Base-by-base conservation (phyloP, 2,797 vertebrate species). In the Trichosurus vulpecula region DNA sequence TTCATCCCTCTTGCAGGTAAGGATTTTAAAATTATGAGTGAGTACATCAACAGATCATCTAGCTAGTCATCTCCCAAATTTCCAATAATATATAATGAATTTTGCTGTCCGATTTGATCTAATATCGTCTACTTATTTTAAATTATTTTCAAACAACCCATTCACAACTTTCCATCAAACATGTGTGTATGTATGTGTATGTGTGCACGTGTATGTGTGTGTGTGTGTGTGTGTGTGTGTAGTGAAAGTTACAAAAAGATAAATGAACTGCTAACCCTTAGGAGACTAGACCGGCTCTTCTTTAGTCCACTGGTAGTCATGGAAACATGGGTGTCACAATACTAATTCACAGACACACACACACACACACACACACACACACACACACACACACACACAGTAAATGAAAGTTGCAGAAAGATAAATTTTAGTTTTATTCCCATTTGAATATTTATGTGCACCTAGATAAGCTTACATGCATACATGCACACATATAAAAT, bases 1-100 rank as follows among this genome's bases (percentile, higher is more conserved):
- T 0, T 98, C 98, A 29, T 98, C 98, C 95, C 92, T 99, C 56
- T 29, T 99, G 29, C 99, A 99, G 99, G 99, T 99, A 96, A 99
- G 99, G 89, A 66, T 47, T 94, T 95, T 91, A 52, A 93, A 53
- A 87, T 31, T 52, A 91, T 61, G 11, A 52, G 91, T 61, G 11
- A 52, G 90, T 0, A 47, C 27, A 0, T 91, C 55, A 90, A 41
- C 96, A 95, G 87, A 27, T 93, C 6, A 52, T 94, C 94, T 51
- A 97, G 90, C 3, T 81, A 92, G 35, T 93, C 22, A 87, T 41
- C 41, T 87, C 22, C 41, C 41, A 51, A 51, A 87, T 91, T 97
- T 61, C 53, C 94, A 97, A 22, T 57, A 91, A n/a, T 51, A 52
- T 1, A 52, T 96, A 92, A 51, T 94, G 54, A 92, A 93, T 87